Percentiles rank a stretch among this genome's conserved stretches.
Conservation (phyloP, 2,797 vertebrate species). For the Tragopan temminckii region DNA sequence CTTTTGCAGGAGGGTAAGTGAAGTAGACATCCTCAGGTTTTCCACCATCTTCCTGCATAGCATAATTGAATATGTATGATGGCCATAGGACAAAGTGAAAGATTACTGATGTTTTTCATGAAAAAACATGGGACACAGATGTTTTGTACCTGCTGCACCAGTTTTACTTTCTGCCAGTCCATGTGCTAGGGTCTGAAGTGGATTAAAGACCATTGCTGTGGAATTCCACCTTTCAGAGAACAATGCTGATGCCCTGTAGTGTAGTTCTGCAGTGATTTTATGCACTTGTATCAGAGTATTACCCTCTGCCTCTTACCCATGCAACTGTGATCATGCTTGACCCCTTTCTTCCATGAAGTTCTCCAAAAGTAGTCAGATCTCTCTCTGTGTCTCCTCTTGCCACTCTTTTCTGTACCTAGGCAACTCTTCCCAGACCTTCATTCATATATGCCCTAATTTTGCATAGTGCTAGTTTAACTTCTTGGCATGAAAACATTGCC, state of each 20-base stretch:
- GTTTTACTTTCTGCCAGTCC: neutral
- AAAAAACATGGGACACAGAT: neutral
- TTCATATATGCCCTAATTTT: neutral
- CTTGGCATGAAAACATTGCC: neutral
- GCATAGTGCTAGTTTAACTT: neutral
- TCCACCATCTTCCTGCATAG: neutral
- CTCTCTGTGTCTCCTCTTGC: neutral
- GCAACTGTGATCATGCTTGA: neutral
- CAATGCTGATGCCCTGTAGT: neutral
- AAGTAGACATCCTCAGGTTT: neutral
- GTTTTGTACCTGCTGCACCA: neutral
- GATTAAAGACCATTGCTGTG: neutral
- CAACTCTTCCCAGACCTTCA: neutral
- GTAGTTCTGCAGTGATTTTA: neutral
- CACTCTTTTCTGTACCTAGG: neutral
- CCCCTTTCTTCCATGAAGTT: neutral
- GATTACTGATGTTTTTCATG: neutral
- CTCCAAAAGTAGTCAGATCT: neutral
- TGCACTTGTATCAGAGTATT: accelerated
- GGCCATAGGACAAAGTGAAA: neutral
- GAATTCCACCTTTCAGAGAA: neutral
- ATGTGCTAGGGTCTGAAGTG: neutral
- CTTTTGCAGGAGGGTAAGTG: neutral
- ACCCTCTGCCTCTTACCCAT: neutral
- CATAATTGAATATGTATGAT: neutral